Conservation (phyloP, 2,113 vertebrate genomes). For the Serilophus lunatus region DNA sequence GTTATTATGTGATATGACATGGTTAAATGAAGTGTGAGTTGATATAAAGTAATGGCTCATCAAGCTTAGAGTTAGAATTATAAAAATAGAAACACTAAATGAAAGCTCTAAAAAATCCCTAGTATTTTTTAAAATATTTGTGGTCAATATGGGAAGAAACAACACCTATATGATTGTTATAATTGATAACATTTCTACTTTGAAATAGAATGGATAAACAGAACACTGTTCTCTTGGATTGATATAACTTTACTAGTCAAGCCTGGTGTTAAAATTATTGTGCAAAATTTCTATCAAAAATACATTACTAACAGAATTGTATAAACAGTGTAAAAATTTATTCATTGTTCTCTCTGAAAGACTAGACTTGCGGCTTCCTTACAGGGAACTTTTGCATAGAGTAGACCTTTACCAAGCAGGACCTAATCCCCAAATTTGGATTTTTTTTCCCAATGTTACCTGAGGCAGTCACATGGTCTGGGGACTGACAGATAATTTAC, state of each 20-base stretch:
- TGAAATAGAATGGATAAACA: not conserved
- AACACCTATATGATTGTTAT: not conserved
- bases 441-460: not conserved
- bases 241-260: not conserved
- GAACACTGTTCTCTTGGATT: not conserved
- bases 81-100: not conserved
- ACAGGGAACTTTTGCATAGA: not conserved
- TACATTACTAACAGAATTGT: not conserved
- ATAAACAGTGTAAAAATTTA: not conserved
- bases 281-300: not conserved
- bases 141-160: not conserved
- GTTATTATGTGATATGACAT: not conserved
- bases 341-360: not conserved
- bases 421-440: not conserved
- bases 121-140: not conserved
- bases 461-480: not conserved
- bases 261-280: not conserved
- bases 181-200: not conserved
- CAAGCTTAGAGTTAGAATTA: not conserved
- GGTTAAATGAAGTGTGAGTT: not conserved
- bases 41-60: not conserved
- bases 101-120: not conserved
- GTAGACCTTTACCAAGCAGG: not conserved
- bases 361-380: not conserved
- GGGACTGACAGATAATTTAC: not conserved